Percentiles rank a stretch among this genome's conserved stretches.
Conservation (phyloP, 2,888 invertebrate species). For the Rhimphoctona megacephalus region DNA sequence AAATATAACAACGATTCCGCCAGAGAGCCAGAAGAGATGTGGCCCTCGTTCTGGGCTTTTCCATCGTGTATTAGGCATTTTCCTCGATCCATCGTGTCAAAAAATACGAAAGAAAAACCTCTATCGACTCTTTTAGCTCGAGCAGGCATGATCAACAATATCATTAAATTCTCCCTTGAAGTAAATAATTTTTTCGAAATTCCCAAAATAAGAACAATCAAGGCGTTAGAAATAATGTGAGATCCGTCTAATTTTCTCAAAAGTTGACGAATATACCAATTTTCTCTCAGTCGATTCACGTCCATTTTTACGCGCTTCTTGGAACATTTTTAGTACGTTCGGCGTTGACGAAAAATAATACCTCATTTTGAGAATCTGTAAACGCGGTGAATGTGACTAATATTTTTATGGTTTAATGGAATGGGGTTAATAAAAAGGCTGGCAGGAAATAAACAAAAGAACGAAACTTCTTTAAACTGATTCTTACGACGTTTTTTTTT, state of each 20-base stretch:
- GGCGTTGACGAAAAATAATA: constrained; percentile 30
- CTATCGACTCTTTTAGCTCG: constrained; percentile 15
- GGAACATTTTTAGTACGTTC: constrained; percentile 26
- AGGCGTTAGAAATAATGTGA: background rate
- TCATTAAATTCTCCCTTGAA: background rate
- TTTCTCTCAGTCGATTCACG: constrained; percentile 1
- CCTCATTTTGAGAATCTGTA: background rate
- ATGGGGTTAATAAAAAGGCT: constrained; percentile 9
- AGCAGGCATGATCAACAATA: background rate
- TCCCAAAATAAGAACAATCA: background rate
- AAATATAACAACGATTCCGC: constrained; percentile 83
- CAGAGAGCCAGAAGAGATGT: constrained; percentile 49
- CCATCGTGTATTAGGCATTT: constrained; percentile 54
- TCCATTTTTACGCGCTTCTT: constrained; percentile 15
- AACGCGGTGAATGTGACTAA: background rate
- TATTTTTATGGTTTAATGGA: constrained; percentile 12
- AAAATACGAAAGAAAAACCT: background rate
- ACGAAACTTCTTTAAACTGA: background rate
- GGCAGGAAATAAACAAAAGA: background rate
- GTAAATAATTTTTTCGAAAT: background rate
- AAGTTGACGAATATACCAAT: background rate
- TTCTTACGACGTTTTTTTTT: background rate
- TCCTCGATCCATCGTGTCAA: background rate
- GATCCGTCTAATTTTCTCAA: background rate
- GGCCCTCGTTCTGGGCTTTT: constrained; percentile 45